Evolutionary conservation across 2,113 vertebrate genomes (phyloP), one percentile per base, ranked within the genome.

Genomic region (Eupsittula cactorum): DNA sequence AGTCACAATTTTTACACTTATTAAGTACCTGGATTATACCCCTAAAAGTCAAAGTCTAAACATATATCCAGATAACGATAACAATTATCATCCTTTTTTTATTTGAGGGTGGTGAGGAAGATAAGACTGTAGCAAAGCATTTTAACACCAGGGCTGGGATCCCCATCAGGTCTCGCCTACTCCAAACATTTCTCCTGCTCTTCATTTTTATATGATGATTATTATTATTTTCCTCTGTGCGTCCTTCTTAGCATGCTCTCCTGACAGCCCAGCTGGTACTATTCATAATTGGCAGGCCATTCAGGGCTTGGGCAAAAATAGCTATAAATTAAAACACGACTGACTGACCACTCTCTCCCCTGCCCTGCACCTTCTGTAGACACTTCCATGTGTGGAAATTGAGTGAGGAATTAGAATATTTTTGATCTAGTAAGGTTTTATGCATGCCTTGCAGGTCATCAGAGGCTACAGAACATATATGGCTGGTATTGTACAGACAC

Each of bases 361-460:
- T 96, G 95, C 95, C 74, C 96, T 97, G 95, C 88, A 94, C 93
- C 95, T 97, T 96, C 96, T 95, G 92, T 96, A 87, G 93, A 82
- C 86, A 93, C 74, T 93, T 89, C 67, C 76, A 79, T 59, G 86
- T 96, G 88, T 94, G 86, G 86, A 87, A 93, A 91, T 91, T 44
- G 62, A 94, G 86, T 62, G 63, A 63, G 39, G 64, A 84, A 89
- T 94, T 68, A 62, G 75, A 88, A 79, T 57, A 9, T 50, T 55
- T 92, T 84, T 62, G 62, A 82, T 71, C 47, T 73, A 60, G 23
- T 37, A 76, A 76, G 64, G 41, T 65, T 93, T 96, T 86, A 73
- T 49, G 23, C 20, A 28, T 52, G 63, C 28, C 84, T 71, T 82
- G 35, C 37, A 79, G 69, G 28, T 49, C 2, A 4, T 52, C 82